A percentile compares a stretch with the other conserved stretches of the same genome.
Evolutionary conservation across 2,797 vertebrate genomes (phyloP).

Genomic region (Bucorvus abyssinicus): DNA sequence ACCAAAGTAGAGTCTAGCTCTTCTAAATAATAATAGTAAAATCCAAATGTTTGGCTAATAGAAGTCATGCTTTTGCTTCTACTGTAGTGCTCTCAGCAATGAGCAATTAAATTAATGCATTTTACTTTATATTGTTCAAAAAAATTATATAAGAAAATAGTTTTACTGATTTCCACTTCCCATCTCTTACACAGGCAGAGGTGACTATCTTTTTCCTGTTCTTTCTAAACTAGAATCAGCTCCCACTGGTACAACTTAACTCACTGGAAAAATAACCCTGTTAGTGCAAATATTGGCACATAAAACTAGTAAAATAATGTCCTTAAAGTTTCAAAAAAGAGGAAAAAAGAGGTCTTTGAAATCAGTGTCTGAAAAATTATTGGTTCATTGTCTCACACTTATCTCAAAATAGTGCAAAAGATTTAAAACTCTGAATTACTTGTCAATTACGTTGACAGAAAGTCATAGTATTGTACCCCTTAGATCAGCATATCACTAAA

Average conservation of each 20-base stretch:
- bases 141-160: not conserved
- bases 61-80: not conserved
- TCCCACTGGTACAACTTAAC: not conserved
- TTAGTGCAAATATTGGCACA: not conserved
- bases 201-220: not conserved
- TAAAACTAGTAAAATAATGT: not conserved
- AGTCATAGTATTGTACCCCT: not conserved
- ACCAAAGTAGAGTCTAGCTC: not conserved
- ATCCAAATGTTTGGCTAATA: not conserved
- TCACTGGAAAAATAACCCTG: not conserved
- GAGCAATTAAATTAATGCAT: not conserved
- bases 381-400: not conserved
- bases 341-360: not conserved
- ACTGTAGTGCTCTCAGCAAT: not conserved
- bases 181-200: not conserved
- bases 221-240: not conserved
- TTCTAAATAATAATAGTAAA: not conserved
- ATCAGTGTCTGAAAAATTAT: not conserved
- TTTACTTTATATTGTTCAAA: not conserved
- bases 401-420: conserved; percentile 1
- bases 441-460: conserved; percentile 19
- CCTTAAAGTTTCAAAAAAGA: not conserved
- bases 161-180: not conserved
- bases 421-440: conserved; percentile 40
- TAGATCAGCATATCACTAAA: not conserved